phyloP scores from a whole-genome alignment of 1,140 invertebrate genomes.

The Diorhabda sublineata region DNA sequence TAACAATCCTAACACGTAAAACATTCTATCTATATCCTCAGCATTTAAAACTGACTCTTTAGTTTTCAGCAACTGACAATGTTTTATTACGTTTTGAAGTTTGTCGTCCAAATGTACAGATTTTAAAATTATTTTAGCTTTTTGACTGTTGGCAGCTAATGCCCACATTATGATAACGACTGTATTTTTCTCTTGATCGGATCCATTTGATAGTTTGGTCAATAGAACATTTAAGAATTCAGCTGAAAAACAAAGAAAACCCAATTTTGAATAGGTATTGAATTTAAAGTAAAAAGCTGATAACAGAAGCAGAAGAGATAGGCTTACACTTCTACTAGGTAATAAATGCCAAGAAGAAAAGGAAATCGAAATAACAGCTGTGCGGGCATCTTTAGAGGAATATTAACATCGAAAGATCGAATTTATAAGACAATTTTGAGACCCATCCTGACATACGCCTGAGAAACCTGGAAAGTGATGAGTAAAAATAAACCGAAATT shows the following conservation, averaged over 20 bases:
- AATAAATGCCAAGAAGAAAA: no score
- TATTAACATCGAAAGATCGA: no score
- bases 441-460: no score
- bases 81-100: slow-evolving; percentile 41
- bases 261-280: no score
- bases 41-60: slow-evolving; percentile 14
- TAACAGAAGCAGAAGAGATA: no score
- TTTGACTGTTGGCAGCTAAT: slow-evolving; percentile 48
- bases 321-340: no score
- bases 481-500: no score
- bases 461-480: no score
- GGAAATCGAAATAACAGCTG: no score
- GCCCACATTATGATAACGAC: slow-evolving; percentile 45
- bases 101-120: slow-evolving; percentile 40
- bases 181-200: slow-evolving; percentile 40
- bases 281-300: no score
- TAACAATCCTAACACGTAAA: slow-evolving; percentile 31
- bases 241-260: slow-evolving; percentile 34
- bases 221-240: slow-evolving; percentile 43
- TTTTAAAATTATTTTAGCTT: slow-evolving; percentile 48
- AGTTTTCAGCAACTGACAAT: slow-evolving; percentile 28
- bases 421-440: no score
- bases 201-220: slow-evolving; percentile 38
- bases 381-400: no score
- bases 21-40: slow-evolving; percentile 33